Evolutionary conservation across 1,140 invertebrate species (phyloP).

Genomic region (Drosophila suzukii): DNA sequence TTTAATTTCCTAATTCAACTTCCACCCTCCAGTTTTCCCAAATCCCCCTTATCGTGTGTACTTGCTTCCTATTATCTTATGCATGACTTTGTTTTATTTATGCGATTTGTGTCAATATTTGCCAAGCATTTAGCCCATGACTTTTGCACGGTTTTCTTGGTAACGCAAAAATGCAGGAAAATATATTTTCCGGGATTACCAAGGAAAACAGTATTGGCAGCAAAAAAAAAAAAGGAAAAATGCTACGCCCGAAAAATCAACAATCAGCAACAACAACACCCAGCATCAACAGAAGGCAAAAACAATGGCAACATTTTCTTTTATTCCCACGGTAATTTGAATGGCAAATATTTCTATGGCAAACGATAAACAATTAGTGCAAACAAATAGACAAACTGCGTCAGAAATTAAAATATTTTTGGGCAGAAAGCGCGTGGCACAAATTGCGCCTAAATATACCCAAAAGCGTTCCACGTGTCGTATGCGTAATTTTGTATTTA

Average conservation of each 20-base stretch:
- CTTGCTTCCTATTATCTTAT: slow-evolving; percentile 48
- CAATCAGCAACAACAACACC: slow-evolving; percentile 20
- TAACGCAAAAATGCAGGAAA: slow-evolving; percentile 19
- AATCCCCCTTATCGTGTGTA: neutral
- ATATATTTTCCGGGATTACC: slow-evolving; percentile 37
- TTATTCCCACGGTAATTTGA: slow-evolving; percentile 77
- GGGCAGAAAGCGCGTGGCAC: slow-evolving; percentile 40
- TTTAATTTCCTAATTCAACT: neutral
- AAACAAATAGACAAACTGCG: slow-evolving; percentile 64
- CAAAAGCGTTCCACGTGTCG: slow-evolving; percentile 63
- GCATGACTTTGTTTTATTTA: slow-evolving; percentile 68
- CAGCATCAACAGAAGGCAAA: slow-evolving; percentile 18
- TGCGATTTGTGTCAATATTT: slow-evolving; percentile 71
- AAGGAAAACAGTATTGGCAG: slow-evolving; percentile 24
- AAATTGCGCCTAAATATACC: slow-evolving; percentile 76
- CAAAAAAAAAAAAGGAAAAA: neutral
- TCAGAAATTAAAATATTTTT: slow-evolving; percentile 40
- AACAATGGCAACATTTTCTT: slow-evolving; percentile 42
- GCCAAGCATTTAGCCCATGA: slow-evolving; percentile 64
- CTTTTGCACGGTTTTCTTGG: slow-evolving; percentile 21
- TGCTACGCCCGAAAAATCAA: slow-evolving; percentile 31
- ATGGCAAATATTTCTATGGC: slow-evolving; percentile 76
- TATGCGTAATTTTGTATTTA: slow-evolving; percentile 79
- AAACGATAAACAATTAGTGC: slow-evolving; percentile 80
- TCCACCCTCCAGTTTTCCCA: neutral